Evolutionary conservation across 2,113 vertebrate genomes (phyloP).

Genomic region (Colaptes auratus): DNA sequence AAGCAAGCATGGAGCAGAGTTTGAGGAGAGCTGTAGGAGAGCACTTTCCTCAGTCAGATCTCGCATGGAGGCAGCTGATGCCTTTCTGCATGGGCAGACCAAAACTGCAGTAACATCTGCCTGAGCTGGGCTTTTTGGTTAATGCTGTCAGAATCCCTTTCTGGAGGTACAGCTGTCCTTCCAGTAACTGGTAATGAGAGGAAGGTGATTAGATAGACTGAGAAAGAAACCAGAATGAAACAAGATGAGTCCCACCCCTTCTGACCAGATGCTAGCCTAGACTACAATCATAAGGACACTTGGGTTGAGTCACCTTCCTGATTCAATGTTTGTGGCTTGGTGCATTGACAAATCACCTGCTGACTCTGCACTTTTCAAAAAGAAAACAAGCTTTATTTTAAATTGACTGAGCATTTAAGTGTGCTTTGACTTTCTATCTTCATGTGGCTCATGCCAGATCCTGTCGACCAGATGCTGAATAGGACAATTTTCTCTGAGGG

Average conservation of each 20-base stretch:
- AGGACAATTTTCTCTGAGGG: neutral
- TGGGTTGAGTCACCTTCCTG: neutral
- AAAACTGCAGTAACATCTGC: neutral
- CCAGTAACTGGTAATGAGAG: neutral
- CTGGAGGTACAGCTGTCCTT: neutral
- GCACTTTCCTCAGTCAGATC: neutral
- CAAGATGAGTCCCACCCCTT: neutral
- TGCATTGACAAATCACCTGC: neutral
- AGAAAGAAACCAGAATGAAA: neutral
- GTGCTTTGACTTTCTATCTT: neutral
- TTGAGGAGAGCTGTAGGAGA: neutral
- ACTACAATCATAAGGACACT: neutral
- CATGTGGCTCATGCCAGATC: neutral
- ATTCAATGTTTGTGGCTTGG: neutral
- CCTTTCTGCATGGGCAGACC: neutral
- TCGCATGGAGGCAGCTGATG: neutral
- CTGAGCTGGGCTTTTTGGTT: neutral
- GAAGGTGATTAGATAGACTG: neutral
- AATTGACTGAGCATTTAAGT: neutral
- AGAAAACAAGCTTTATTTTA: neutral
- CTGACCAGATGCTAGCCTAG: rapidly evolving
- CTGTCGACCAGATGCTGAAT: neutral
- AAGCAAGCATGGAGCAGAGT: neutral
- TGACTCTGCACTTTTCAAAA: neutral
- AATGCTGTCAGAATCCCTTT: neutral